A percentile compares a stretch with the other conserved stretches of the same genome.
Evolutionary conservation across 64 coral and sea anemone genomes (phyloP).

Genomic region (Astreopora myriophthalma): DNA sequence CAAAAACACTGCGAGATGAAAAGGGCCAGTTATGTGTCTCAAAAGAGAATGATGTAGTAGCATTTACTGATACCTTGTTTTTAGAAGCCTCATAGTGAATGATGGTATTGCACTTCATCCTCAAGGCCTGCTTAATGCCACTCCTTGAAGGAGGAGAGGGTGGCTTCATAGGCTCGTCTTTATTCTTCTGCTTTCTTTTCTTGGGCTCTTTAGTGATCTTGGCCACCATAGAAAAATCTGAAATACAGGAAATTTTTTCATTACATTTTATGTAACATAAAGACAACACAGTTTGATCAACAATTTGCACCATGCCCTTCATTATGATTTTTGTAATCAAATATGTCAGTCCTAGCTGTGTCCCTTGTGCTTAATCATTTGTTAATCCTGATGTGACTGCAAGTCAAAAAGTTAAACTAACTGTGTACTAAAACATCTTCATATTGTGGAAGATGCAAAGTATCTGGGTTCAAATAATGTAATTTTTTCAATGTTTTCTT

Average conservation of each 20-base stretch:
- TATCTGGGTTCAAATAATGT: neutral
- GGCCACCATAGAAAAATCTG: slow-evolving; percentile 54
- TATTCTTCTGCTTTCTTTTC: neutral
- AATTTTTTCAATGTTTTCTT: neutral
- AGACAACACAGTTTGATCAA: no score
- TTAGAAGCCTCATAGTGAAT: neutral
- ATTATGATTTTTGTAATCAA: no score
- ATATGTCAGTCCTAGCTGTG: no score
- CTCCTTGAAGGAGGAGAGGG: neutral
- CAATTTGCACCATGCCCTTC: no score
- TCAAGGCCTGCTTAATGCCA: neutral
- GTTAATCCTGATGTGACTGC: no score
- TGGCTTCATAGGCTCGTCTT: neutral
- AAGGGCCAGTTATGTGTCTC: no score
- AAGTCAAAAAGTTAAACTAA: no score
- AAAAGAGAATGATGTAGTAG: no score
- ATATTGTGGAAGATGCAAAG: neutral
- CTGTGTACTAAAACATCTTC: no score
- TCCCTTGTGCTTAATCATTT: no score
- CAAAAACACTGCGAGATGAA: no score
- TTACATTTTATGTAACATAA: neutral
- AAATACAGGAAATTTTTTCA: slow-evolving; percentile 8
- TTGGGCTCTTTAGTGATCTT: slow-evolving; percentile 29
- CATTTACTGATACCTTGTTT: neutral
- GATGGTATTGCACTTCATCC: slow-evolving; percentile 23